phyloP scores from a whole-genome alignment of 2,797 vertebrate species.

The Varecia variegata region DNA sequence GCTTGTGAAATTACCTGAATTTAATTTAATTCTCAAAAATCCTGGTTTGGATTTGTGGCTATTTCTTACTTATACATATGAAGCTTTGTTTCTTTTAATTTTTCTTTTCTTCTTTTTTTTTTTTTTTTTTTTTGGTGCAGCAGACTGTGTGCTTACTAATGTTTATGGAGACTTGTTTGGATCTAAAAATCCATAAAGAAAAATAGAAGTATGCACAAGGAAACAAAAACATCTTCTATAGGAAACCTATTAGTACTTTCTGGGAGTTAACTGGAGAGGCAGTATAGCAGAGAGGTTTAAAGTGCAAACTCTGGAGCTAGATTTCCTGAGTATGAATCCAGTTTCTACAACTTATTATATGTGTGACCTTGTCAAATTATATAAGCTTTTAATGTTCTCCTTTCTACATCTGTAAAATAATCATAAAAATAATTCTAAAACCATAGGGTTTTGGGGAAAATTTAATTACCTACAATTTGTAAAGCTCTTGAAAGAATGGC shows the following conservation, averaged over 20 bases:
- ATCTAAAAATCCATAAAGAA: not conserved
- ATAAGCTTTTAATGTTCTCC: not conserved
- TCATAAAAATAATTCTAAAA: not conserved
- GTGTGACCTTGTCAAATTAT: not conserved
- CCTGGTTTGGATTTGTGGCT: not conserved
- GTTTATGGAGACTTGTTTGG: not conserved
- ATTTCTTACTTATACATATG: not conserved
- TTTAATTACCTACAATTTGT: not conserved
- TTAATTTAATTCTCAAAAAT: not conserved
- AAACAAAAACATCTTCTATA: not conserved
- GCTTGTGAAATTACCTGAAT: not conserved
- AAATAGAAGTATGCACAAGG: not conserved
- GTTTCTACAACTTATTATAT: not conserved
- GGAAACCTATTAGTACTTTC: not conserved
- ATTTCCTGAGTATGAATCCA: not conserved
- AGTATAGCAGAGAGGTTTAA: not conserved
- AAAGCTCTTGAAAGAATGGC: not conserved
- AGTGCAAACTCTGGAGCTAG: not conserved
- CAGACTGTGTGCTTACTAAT: not conserved
- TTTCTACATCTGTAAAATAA: not conserved
- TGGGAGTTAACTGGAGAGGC: not conserved
- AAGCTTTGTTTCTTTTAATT: not conserved
- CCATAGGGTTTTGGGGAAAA: not conserved
- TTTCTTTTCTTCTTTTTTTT: not conserved
- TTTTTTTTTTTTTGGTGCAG: not conserved